A percentile compares a stretch with the other conserved stretches of the same genome.
Evolutionary conservation across 2,888 invertebrate species (phyloP).

Genomic region (Pinctada fucata): DNA sequence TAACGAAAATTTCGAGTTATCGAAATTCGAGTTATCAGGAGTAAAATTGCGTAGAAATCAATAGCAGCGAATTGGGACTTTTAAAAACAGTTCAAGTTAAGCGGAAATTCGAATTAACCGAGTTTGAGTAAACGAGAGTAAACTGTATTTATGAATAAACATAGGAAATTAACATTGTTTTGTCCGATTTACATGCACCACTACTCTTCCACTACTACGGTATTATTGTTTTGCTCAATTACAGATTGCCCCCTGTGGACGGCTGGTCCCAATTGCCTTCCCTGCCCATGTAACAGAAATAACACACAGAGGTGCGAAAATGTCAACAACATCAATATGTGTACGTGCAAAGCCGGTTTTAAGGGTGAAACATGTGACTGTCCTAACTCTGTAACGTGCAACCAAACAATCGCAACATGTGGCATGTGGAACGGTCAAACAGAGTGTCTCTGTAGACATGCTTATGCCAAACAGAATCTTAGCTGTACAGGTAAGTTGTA

Average conservation of each 20-base stretch:
- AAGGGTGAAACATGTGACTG: neutral
- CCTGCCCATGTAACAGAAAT: neutral
- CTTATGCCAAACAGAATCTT: neutral
- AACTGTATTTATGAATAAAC: too few relatives aligned
- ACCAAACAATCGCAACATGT: neutral
- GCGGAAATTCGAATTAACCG: too few relatives aligned
- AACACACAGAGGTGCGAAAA: neutral
- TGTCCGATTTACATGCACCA: too few relatives aligned
- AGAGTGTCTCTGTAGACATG: neutral
- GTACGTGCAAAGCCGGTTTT: neutral
- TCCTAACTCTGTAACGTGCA: neutral
- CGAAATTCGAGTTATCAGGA: too few relatives aligned
- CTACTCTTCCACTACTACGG: too few relatives aligned
- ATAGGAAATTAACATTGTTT: too few relatives aligned
- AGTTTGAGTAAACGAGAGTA: too few relatives aligned
- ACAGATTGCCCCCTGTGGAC: neutral
- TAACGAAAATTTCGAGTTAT: too few relatives aligned
- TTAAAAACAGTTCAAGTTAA: too few relatives aligned
- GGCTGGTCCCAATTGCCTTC: neutral
- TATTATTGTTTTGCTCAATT: too few relatives aligned
- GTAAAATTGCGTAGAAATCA: too few relatives aligned
- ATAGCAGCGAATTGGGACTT: too few relatives aligned
- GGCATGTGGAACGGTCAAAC: neutral
- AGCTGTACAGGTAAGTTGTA: neutral
- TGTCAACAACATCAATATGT: neutral